Evolutionary conservation across 2,113 vertebrate species (phyloP).

Genomic region (Danionella cerebrum): DNA sequence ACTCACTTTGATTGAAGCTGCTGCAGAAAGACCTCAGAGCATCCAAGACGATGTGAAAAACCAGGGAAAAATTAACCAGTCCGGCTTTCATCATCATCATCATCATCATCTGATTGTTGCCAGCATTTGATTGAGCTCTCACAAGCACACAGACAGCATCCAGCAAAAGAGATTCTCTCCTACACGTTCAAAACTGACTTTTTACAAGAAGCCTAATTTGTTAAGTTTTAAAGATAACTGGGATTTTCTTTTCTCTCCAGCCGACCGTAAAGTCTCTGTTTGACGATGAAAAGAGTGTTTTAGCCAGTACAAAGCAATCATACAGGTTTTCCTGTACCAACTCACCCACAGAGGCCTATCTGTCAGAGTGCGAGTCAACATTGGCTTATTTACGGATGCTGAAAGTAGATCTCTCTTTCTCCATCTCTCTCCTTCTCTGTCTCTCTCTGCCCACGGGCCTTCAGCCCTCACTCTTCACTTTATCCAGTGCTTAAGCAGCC

Average conservation of each 20-base stretch:
- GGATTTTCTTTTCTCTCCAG: not conserved
- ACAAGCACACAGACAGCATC: not conserved
- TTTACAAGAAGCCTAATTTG: not conserved
- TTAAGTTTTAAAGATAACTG: not conserved
- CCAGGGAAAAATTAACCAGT: no score
- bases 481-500: slow-evolving; percentile 42
- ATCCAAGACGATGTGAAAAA: not conserved
- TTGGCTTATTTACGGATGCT: slow-evolving; percentile 9
- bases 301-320: slow-evolving; percentile 8
- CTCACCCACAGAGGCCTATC: slow-evolving; percentile 5
- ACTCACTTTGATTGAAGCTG: no score
- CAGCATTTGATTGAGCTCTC: not conserved
- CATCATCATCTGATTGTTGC: no score
- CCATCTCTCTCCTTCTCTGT: not conserved
- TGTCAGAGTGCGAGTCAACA: slow-evolving; percentile 12
- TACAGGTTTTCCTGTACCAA: not conserved
- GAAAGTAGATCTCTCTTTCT: not conserved
- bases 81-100: no score
- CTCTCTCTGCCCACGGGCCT: slow-evolving; percentile 1
- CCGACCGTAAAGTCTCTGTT: not conserved
- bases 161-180: not conserved
- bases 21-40: no score
- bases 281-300: not conserved
- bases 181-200: not conserved
- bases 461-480: slow-evolving; percentile 24